These are phyloP conservation scores for Therioaphis trifolii DNA, from an alignment of 2,888 invertebrate genomes.

Conservation along the genomic window DNA sequence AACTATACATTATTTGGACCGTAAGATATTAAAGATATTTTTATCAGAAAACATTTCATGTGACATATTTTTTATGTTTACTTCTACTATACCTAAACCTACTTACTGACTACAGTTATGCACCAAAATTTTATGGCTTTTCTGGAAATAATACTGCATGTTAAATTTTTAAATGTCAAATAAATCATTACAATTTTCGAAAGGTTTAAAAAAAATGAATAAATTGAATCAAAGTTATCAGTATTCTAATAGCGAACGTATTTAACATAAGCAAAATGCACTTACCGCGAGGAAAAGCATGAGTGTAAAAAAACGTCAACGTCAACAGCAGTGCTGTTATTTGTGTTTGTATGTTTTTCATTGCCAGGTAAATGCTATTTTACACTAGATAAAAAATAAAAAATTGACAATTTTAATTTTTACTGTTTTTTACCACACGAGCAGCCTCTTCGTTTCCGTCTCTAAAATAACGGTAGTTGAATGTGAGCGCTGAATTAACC, in stretches of 20 bases:
- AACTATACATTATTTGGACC: no score
- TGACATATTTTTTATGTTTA: no score
- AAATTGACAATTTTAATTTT: neutral
- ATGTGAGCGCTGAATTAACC: slow-evolving; percentile 49
- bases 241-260: neutral
- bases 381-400: neutral
- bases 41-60: no score
- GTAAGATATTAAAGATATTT: no score
- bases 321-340: slow-evolving; percentile 51
- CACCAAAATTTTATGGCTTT: no score
- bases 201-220: no score
- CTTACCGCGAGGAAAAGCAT: slow-evolving; percentile 44
- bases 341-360: slow-evolving; percentile 51
- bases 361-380: neutral
- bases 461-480: neutral
- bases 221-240: no score
- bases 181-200: neutral
- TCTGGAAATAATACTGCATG: no score
- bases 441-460: neutral
- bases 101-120: no score
- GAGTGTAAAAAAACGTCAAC: slow-evolving; percentile 38
- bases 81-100: no score
- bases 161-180: no score
- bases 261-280: no score
- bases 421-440: neutral